phyloP scores from a whole-genome alignment of 2,797 vertebrate genomes.

The Knipowitschia caucasica region DNA sequence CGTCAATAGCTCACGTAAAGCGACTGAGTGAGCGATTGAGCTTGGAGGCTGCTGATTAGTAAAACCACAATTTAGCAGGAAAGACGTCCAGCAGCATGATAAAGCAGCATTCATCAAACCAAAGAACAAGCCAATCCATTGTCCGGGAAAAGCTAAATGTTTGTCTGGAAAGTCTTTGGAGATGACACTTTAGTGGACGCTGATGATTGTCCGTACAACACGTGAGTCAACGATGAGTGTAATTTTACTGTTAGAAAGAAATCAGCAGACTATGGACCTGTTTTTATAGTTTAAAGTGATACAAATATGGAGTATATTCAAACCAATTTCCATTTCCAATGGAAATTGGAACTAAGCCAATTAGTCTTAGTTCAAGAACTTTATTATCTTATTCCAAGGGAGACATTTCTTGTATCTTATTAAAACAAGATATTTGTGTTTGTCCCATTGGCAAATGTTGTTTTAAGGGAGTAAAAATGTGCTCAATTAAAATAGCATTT shows the following conservation, averaged over 20 bases:
- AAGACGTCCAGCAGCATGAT: conserved; percentile 23
- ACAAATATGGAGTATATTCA: background rate
- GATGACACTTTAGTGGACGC: conserved; percentile 1
- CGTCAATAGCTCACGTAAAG: conserved; percentile 13
- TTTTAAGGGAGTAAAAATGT: too few relatives aligned
- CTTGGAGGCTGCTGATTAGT: conserved; percentile 28
- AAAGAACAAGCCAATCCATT: conserved; percentile 26
- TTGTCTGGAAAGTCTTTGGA: conserved; percentile 1
- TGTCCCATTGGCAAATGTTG: too few relatives aligned
- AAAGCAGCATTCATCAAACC: conserved; percentile 31
- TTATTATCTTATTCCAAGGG: too few relatives aligned
- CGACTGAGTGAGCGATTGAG: conserved; percentile 10
- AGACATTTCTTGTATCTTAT: too few relatives aligned
- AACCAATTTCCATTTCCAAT: too few relatives aligned
- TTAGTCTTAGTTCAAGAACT: too few relatives aligned
- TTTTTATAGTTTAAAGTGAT: background rate
- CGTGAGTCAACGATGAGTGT: background rate
- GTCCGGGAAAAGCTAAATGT: conserved; percentile 22
- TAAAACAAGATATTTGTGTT: too few relatives aligned
- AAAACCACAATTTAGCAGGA: conserved; percentile 30
- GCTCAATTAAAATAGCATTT: too few relatives aligned
- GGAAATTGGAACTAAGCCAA: too few relatives aligned
- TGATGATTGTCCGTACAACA: background rate
- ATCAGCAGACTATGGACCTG: background rate
- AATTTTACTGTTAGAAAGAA: background rate